Percentiles rank a stretch among this genome's conserved stretches.
Evolutionary conservation across 1,140 invertebrate genomes (phyloP).

Genomic region (Habropoda laboriosa): DNA sequence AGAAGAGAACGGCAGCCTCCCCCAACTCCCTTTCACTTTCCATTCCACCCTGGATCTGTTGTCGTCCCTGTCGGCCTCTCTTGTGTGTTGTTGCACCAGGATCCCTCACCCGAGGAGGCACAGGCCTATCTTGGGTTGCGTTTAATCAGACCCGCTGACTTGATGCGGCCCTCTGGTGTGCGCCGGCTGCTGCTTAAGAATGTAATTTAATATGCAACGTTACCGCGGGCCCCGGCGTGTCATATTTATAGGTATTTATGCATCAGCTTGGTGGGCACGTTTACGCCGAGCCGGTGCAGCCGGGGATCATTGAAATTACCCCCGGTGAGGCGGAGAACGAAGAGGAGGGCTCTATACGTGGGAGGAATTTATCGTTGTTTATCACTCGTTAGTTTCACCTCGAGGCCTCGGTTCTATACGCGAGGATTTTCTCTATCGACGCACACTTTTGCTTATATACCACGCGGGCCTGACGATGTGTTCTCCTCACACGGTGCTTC

Average conservation of each 20-base stretch:
- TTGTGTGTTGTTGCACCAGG: constrained; percentile 11
- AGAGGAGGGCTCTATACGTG: constrained; percentile 41
- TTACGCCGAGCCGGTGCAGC: constrained; percentile 55
- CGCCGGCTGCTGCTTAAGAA: constrained; percentile 70
- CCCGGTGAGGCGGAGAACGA: constrained; percentile 28
- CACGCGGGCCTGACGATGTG: not conserved
- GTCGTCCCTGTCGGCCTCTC: constrained; percentile 2
- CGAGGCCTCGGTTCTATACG: not conserved
- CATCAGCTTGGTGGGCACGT: constrained; percentile 65
- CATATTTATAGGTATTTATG: constrained; percentile 76
- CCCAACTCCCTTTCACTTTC: constrained; percentile 12
- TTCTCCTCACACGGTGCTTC: not conserved
- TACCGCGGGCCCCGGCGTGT: constrained; percentile 67
- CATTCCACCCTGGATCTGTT: not conserved
- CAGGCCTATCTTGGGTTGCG: constrained; percentile 55
- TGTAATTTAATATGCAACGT: constrained; percentile 77
- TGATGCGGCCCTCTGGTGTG: constrained; percentile 61
- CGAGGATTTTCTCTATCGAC: no score
- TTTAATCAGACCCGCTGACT: constrained; percentile 72
- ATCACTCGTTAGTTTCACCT: constrained; percentile 54
- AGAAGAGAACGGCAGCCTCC: constrained; percentile 26
- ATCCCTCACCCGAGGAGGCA: not conserved
- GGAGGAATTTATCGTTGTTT: constrained; percentile 67
- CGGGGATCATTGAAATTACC: constrained; percentile 68
- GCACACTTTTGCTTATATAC: no score